Evolutionary conservation across 1,140 invertebrate genomes (phyloP).

Genomic region (Calycopis cecrops): DNA sequence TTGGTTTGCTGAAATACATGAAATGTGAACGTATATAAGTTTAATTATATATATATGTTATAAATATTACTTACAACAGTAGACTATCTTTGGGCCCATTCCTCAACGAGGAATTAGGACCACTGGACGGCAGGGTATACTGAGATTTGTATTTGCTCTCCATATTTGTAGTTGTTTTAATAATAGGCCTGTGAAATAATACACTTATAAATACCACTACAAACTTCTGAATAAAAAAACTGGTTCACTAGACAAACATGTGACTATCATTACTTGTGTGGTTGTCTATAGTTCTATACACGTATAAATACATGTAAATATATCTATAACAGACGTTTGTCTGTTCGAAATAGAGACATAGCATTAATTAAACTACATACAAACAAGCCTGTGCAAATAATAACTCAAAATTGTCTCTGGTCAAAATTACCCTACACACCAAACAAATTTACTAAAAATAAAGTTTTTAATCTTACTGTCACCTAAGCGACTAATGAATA

Average conservation of each 20-base stretch:
- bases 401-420: neutral
- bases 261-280: neutral
- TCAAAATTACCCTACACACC: slow-evolving; percentile 2
- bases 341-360: neutral
- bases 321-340: neutral
- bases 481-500: too few relatives aligned
- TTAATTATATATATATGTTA: neutral
- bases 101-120: slow-evolving; percentile 44
- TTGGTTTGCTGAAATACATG: too few relatives aligned
- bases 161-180: slow-evolving; percentile 40
- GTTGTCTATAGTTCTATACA: neutral
- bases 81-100: slow-evolving; percentile 54
- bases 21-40: too few relatives aligned
- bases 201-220: neutral
- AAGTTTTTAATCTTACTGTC: too few relatives aligned
- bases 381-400: neutral
- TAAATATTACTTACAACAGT: slow-evolving; percentile 44
- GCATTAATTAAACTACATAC: neutral
- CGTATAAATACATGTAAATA: neutral
- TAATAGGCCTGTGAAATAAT: slow-evolving; percentile 42
- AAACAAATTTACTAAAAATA: neutral
- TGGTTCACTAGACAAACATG: neutral
- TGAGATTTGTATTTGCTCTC: slow-evolving; percentile 52
- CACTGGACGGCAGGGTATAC: slow-evolving; percentile 33
- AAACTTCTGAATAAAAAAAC: neutral